Conservation (phyloP, 2,797 vertebrate species). For the Falco concolor region DNA sequence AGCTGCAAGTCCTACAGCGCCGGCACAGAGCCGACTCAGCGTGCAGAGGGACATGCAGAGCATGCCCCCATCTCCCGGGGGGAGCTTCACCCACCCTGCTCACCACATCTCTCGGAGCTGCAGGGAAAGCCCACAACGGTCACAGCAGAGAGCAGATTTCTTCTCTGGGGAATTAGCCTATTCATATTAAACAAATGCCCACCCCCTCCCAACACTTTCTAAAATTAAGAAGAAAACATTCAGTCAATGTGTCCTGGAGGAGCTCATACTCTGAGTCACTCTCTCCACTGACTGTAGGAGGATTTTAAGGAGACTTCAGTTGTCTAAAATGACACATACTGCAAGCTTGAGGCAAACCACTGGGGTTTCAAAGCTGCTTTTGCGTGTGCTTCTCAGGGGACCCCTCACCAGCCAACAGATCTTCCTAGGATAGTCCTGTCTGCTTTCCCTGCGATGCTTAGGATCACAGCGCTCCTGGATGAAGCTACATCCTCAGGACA, state of each 20-base stretch:
- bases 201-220: background rate
- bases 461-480: background rate
- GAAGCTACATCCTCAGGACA: background rate
- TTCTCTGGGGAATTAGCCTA: background rate
- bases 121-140: background rate
- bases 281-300: background rate
- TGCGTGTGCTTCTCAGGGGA: background rate
- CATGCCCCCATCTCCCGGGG: background rate
- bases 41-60: fast-evolving
- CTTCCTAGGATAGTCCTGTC: background rate
- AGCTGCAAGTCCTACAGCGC: background rate
- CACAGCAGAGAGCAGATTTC: background rate
- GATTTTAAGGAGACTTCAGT: constrained; percentile 1
- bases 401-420: background rate
- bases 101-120: background rate
- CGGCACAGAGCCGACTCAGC: background rate
- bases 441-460: background rate
- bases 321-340: background rate
- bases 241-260: background rate
- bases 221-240: background rate
- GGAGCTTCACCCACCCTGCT: background rate
- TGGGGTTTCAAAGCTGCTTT: background rate
- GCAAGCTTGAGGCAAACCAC: background rate
- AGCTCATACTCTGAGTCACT: background rate
- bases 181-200: background rate